Base-by-base conservation (phyloP, 2,888 invertebrate genomes). In the Carabus problematicus region DNA sequence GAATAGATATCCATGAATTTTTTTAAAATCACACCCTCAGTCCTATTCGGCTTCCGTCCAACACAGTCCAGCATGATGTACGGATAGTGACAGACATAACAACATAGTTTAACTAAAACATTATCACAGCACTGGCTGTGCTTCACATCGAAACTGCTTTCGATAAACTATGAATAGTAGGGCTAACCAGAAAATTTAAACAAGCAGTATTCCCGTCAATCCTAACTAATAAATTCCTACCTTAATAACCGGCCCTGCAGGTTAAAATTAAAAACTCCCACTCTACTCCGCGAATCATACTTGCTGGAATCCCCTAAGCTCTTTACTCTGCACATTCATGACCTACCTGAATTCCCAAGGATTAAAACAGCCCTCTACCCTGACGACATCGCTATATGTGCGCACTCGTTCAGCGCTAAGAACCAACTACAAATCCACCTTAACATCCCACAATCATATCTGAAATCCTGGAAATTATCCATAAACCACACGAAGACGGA, bases 31-130 rank as follows among this genome's bases (percentile, higher is more conserved):
- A 42, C 42, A 8, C 42, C 42, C 42, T 8, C 42, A 42, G 8
- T 8, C 42, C 42, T 8, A 42, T 42, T 42, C 42, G 42, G 42
- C 42, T 42, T 42, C 42, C 42, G 42, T 42, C 42, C 42, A 42
- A 42, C 42, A 42, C 9, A 42, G 42, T n/a, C n/a, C n/a, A 42
- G 42, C 42, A 42, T 8, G 42, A 8, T 42, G 42, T 42, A 9
- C n/a, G n/a, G n/a, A n/a, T n/a, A 8, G 42, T 42, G 42, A 42
- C 8, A 8, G 42, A 42, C 42, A 9, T 42, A 8, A 8, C 42
- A 8, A 42, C 42, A 42, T 8, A 42, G 8, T 42, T 42, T 42
- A 42, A 42, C 9, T 8, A 9, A 9, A 8, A 42, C 8, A 8
- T 8, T 8, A 9, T 42, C 8, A 42, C 42, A 8, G 9, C 42